phyloP scores from a whole-genome alignment of 2,797 vertebrate species.

The Artibeus lituratus region DNA sequence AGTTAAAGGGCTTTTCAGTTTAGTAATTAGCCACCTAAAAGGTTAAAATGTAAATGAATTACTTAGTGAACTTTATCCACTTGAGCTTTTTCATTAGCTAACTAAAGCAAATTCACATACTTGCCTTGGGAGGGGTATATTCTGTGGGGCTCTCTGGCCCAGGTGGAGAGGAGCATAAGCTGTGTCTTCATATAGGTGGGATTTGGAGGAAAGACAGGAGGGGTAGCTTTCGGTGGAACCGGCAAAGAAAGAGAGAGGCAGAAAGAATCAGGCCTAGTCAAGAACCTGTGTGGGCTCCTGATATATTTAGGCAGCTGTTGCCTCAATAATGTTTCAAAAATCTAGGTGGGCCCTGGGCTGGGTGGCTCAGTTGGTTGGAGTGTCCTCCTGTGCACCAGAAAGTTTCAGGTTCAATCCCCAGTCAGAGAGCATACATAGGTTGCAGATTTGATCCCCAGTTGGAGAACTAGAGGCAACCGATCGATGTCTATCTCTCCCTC shows the following conservation, averaged over 20 bases:
- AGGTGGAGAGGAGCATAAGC: rapidly evolving
- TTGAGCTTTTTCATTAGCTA: neutral
- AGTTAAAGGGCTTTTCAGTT: neutral
- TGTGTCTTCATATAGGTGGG: neutral
- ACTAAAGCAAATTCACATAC: neutral
- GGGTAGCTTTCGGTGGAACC: neutral
- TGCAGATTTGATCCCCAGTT: neutral
- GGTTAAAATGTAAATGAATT: neutral
- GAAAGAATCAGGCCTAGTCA: neutral
- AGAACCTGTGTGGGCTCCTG: neutral
- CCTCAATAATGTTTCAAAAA: neutral
- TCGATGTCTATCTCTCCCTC: neutral
- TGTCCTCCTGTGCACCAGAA: neutral
- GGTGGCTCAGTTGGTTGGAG: neutral
- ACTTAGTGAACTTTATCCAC: neutral
- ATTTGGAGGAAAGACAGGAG: neutral
- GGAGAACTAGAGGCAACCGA: neutral
- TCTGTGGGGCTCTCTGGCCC: neutral
- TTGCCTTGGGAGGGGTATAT: rapidly evolving
- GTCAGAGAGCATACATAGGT: too few species aligned
- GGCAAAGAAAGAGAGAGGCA: neutral
- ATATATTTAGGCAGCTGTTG: neutral
- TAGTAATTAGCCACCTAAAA: neutral
- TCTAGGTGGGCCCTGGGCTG: neutral
- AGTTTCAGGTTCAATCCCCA: neutral